phyloP scores from a whole-genome alignment of 2,797 vertebrate genomes.

The Protonibea diacanthus region DNA sequence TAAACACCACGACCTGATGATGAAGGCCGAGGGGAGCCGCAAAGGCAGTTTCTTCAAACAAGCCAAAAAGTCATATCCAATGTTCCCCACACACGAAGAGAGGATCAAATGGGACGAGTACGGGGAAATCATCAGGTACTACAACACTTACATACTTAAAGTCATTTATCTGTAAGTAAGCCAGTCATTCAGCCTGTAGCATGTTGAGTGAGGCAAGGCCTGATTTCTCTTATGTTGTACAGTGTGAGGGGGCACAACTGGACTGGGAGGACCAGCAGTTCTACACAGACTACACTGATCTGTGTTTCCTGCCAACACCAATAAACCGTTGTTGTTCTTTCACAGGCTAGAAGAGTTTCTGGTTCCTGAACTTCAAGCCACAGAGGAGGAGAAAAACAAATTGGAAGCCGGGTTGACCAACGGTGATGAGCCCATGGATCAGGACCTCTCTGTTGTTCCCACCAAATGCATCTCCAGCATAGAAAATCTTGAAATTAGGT shows the following conservation, averaged over 20 bases:
- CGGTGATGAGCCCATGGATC: constrained; percentile 97
- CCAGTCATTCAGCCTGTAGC: no score
- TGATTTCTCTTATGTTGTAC: no score
- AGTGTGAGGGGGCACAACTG: no score
- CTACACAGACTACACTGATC: no score
- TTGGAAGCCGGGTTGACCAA: constrained; percentile 95
- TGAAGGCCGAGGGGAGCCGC: constrained; percentile 96
- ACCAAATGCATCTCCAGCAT: constrained; percentile 95
- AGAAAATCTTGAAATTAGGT: constrained; percentile 98
- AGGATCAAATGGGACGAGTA: constrained; percentile 99
- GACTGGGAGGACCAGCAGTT: no score
- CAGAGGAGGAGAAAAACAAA: constrained; percentile 98
- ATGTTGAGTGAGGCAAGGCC: no score
- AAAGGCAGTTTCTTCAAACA: constrained; percentile 99
- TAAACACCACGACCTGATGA: constrained; percentile 98
- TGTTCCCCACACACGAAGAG: constrained; percentile 98
- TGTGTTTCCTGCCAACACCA: not conserved
- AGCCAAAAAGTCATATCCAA: constrained; percentile 98
- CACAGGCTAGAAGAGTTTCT: constrained; percentile 96
- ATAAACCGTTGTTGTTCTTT: constrained; percentile 23
- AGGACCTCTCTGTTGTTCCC: constrained; percentile 97
- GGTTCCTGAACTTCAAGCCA: constrained; percentile 97
- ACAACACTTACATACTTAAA: no score
- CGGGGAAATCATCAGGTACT: constrained; percentile 97
- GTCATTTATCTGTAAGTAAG: no score